Evolutionary conservation across 2,888 invertebrate genomes (phyloP), one percentile per base, ranked within the genome.

Genomic region (Tetanocera ferruginea): DNA sequence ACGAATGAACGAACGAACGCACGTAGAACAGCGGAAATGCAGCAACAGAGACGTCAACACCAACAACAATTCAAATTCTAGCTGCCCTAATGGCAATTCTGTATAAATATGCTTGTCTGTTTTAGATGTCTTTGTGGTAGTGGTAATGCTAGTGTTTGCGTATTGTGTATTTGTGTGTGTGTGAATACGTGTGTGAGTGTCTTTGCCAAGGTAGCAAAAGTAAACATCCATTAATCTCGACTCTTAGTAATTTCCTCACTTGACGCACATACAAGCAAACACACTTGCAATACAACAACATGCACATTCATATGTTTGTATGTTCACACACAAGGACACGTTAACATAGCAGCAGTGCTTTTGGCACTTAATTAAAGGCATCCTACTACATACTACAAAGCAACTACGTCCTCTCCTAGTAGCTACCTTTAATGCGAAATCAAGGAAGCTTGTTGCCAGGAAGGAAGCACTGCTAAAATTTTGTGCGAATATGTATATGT

Each of bases 231-330:
- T 87, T 87, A 87, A 87, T 87, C 86, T 85, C 86, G 85, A 86
- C 85, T 86, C 86, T 43, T 43, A 43, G 87, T 87, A 87, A 87
- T 87, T 87, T 87, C 87, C 87, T 87, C 83, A 87, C 86, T 86
- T 86, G 85, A 85, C 82, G 73, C 73, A 73, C 23, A 49, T 9
- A 51, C 52, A 34, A 37, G 37, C 37, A 31, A 64, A 49, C 5
- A 52, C 62, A 62, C 37, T 49, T n/a, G 31, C 17, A 5, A 4
- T 14, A 31, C 14, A 28, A 17, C 8, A 25, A 8, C 34, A 52
- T 14, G 0, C 11, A 25, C 9, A n/a, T 14, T 19, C 51, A 60
- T 17, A 62, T 55, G 52, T 57, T 76, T 43, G 55, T 5, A 11
- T 4, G n/a, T 72, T 55, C 55, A 31, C 23, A 28, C 3, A 28